phyloP scores from a whole-genome alignment of 2,888 invertebrate species.

The Polia nebulosa region DNA sequence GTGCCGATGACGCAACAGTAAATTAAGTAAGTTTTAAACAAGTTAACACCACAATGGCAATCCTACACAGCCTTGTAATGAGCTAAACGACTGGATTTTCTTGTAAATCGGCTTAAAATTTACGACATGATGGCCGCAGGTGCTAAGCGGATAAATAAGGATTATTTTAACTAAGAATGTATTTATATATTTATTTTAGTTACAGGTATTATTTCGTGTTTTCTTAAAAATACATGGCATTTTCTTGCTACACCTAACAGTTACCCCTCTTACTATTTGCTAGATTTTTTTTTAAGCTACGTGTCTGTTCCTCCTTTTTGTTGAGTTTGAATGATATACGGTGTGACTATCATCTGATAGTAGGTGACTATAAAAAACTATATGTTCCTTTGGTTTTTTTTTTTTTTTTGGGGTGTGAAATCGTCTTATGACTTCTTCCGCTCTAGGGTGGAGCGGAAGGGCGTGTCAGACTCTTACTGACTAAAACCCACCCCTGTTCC shows the following conservation, averaged over 20 bases:
- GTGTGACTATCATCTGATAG: background rate
- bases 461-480: no score
- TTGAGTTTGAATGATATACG: background rate
- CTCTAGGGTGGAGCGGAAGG: no score
- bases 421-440: no score
- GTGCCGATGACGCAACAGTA: slow-evolving; percentile 23
- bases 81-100: slow-evolving; percentile 18
- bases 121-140: background rate
- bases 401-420: no score
- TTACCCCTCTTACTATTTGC: background rate
- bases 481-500: no score
- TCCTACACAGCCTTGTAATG: slow-evolving; percentile 34
- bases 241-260: background rate
- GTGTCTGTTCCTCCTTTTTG: background rate
- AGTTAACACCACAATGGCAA: slow-evolving; percentile 33
- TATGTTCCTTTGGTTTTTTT: no score
- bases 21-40: slow-evolving; percentile 32
- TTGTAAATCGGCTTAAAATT: slow-evolving; percentile 45
- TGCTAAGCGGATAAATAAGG: slow-evolving; percentile 11
- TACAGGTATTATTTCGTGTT: background rate
- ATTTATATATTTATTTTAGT: background rate
- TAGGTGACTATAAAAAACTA: no score
- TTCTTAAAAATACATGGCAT: background rate
- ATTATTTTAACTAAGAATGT: slow-evolving; percentile 9
- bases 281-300: background rate